These are phyloP conservation scores for Raja brachyura DNA, from an alignment of 2,113 vertebrate species.

Conservation along the genomic window DNA sequence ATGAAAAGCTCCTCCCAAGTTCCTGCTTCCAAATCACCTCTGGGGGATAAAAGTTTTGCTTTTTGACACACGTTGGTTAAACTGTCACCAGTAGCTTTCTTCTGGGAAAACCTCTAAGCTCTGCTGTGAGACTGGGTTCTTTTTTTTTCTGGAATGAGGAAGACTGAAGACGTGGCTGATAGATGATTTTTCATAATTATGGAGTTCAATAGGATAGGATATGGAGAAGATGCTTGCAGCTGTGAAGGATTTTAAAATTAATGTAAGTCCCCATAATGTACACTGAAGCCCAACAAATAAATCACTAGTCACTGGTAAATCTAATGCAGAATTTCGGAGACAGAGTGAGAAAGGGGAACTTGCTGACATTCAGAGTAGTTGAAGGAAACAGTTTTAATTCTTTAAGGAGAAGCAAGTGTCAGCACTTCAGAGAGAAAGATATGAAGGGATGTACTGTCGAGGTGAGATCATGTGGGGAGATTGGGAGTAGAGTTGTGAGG, in stretches of 20 bases:
- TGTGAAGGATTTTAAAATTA: not conserved
- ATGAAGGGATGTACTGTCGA: not conserved
- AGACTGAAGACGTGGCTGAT: not conserved
- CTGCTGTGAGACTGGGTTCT: too few relatives aligned
- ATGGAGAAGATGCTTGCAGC: not conserved
- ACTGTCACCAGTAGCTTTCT: not conserved
- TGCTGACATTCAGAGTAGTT: not conserved
- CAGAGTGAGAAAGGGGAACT: not conserved
- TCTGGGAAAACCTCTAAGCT: not conserved
- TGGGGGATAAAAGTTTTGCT: not conserved
- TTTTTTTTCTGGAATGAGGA: not conserved
- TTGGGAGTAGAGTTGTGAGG: not conserved
- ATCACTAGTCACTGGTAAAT: not conserved
- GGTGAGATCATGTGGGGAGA: not conserved
- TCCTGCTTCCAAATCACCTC: not conserved
- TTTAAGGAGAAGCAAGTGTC: not conserved
- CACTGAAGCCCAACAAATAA: too few relatives aligned
- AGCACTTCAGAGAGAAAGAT: not conserved
- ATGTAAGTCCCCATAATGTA: not conserved
- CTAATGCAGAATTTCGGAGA: not conserved
- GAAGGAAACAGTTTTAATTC: not conserved
- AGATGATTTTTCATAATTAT: not conserved
- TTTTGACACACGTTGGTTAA: not conserved
- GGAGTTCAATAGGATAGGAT: not conserved
- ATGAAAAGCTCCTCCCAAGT: not conserved